Base-by-base conservation (phyloP, 2,113 vertebrate genomes). In the Gnathonemus longibarbis region DNA sequence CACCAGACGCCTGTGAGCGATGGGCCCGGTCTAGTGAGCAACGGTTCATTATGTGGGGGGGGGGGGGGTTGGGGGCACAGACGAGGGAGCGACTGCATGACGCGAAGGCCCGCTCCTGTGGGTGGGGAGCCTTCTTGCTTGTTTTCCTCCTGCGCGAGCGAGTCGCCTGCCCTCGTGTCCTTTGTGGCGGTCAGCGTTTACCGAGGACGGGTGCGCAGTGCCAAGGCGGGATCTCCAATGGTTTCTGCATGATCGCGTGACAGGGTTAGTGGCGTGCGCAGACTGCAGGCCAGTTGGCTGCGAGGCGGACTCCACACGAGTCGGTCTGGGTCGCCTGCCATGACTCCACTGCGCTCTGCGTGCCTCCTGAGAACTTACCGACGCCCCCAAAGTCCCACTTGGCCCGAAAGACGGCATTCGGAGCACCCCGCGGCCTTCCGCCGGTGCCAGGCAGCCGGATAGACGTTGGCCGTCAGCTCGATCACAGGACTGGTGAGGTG, bases 401-500 rank as follows among this genome's bases (percentile, higher is more conserved):
- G 62, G 84, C 84, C 84, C 7, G 31, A 56, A 58, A 27, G 53
- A 48, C 31, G 11, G 48, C 31, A 7, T 15, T 31, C 86, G 89
- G 90, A 91, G 89, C 84, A 88, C 49, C 70, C 88, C 74, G 9
- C n/a, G 52, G 88, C 89, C 31, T 83, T 39, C 62, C 66, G 31
- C 35, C 45, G 50, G n/a, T 89, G 88, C 46, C 53, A 31, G 27
- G 56, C 19, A 92, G 92, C 91, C 93, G 93, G 92, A 94, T 91
- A 92, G 93, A 93, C 91, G 91, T 92, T 90, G 89, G 74, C 94
- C 77, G 92, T 94, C 94, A 94, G 93, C 94, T 94, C 94, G 93
- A 93, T 94, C 92, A 93, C 94, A 93, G 90, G 94, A 88, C 93
- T 93, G 94, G 91, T 93, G 93, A 95, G 92, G 91, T 94, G 94